Percentiles rank a stretch among this genome's conserved stretches.
Evolutionary conservation across 2,888 invertebrate species (phyloP).

Genomic region (Melanotus villosus): DNA sequence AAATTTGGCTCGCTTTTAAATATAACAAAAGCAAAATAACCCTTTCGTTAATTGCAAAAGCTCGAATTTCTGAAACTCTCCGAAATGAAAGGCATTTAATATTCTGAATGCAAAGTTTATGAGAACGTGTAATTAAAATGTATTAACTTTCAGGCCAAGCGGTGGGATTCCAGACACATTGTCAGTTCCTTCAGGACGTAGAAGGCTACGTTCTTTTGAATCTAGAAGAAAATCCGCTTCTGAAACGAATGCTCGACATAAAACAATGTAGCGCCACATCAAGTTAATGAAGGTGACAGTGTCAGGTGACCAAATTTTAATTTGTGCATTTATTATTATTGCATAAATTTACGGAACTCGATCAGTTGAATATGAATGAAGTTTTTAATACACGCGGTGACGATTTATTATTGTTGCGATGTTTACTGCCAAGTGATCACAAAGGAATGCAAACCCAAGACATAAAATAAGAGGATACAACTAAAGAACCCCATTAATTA

Average conservation of each 20-base stretch:
- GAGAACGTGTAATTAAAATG: conserved; percentile 12
- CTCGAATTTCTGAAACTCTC: not conserved
- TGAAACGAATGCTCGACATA: conserved; percentile 57
- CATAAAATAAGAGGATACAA: too few relatives aligned
- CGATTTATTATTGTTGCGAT: too few relatives aligned
- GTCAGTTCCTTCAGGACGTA: conserved; percentile 57
- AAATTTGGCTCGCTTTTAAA: not conserved
- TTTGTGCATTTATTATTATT: not conserved
- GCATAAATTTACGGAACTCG: not conserved
- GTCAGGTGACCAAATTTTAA: conserved; percentile 12
- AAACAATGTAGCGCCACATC: conserved; percentile 58
- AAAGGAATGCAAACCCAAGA: too few relatives aligned
- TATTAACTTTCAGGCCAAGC: conserved; percentile 55
- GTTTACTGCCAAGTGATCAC: too few relatives aligned
- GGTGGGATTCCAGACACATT: conserved; percentile 56
- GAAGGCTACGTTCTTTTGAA: conserved; percentile 64
- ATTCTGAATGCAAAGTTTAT: conserved; percentile 18
- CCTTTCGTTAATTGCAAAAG: not conserved
- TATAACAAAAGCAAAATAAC: not conserved
- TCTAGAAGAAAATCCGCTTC: conserved; percentile 51
- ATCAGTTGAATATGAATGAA: not conserved
- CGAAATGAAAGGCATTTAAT: not conserved
- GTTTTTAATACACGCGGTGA: not conserved
- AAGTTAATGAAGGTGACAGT: conserved; percentile 7
- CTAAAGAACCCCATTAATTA: too few relatives aligned